These are phyloP conservation scores for Channa striata DNA, from an alignment of 2,797 vertebrate genomes.

Conservation along the genomic window DNA sequence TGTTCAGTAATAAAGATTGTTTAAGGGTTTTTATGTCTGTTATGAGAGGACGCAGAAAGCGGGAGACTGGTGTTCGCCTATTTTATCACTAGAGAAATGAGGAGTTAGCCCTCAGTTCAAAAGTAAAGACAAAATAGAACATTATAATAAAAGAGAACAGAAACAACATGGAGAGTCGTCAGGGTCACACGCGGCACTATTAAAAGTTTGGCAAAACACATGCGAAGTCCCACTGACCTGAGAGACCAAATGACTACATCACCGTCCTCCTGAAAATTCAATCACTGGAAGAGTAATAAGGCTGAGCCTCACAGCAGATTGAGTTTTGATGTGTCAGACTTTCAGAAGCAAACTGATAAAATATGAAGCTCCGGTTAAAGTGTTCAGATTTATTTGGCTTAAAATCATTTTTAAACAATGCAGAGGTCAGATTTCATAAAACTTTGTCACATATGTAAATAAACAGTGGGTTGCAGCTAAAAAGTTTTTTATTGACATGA, in stretches of 20 bases:
- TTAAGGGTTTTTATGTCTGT: background rate
- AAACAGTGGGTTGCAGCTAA: no score
- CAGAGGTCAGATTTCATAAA: no score
- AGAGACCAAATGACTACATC: constrained; percentile 22
- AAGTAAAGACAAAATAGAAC: constrained; percentile 26
- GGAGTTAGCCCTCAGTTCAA: constrained; percentile 51
- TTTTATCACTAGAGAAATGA: constrained; percentile 1
- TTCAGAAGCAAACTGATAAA: no score
- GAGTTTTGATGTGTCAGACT: no score
- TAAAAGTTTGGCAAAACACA: no score
- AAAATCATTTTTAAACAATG: no score
- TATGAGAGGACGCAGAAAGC: background rate
- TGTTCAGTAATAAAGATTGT: constrained; percentile 1
- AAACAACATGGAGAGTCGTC: constrained; percentile 34
- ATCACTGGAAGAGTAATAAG: background rate
- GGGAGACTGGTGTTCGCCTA: background rate
- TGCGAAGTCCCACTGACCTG: constrained; percentile 27
- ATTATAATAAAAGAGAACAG: constrained; percentile 5
- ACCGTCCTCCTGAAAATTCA: no score
- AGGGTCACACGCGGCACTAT: constrained; percentile 6
- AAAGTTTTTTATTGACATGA: no score
- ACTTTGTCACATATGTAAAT: no score
- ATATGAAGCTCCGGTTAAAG: no score
- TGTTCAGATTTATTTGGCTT: no score
- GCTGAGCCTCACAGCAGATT: no score